Evolutionary conservation across 2,888 invertebrate species (phyloP), one percentile per base, ranked within the genome.

Genomic region (Callyntrura sp.): DNA sequence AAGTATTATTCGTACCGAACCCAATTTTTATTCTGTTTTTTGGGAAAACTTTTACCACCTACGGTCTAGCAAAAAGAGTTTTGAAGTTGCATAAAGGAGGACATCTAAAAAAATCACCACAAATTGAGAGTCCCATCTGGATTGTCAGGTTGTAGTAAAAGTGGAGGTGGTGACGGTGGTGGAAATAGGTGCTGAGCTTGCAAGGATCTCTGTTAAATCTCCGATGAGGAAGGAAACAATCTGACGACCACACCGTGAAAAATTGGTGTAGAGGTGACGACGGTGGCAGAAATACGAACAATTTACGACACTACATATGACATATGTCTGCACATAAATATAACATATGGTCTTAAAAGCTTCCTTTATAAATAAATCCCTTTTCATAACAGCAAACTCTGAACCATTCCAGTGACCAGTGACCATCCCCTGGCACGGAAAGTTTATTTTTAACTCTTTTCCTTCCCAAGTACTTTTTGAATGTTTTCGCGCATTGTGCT

Each of bases 61-160:
- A 23, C 70, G 48, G 76, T 25, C 51, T 51, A 76, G 76, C 25
- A 11, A 51, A n/a, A 76, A 51, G 23, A 76, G 76, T 76, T 73
- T 76, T 76, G 35, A 76, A 76, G 76, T 76, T 76, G 23, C 12
- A 23, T 23, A 48, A 45, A 48, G 12, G 48, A 20, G 48, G 48
- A 48, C 48, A 48, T 73, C 48, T 17, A 23, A 6, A 76, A 35
- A 76, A 76, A 51, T 76, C 76, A 76, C 76, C 51, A n/a, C 51
- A 76, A 76, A 76, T 73, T 73, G 70, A 9, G n/a, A 20, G 70
- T 73, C 70, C 70, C 70, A 73, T 73, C 70, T 73, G 70, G 3
- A 17, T 43, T 45, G 70, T 73, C 68, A 68, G 45, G 70, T 73
- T 35, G n/a, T 28, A 73, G 70, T 60, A 51, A n/a, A 3, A 68